Evolutionary conservation across 2,888 invertebrate species (phyloP), one percentile per base, ranked within the genome.

Genomic region (Drymonia ruficornis): DNA sequence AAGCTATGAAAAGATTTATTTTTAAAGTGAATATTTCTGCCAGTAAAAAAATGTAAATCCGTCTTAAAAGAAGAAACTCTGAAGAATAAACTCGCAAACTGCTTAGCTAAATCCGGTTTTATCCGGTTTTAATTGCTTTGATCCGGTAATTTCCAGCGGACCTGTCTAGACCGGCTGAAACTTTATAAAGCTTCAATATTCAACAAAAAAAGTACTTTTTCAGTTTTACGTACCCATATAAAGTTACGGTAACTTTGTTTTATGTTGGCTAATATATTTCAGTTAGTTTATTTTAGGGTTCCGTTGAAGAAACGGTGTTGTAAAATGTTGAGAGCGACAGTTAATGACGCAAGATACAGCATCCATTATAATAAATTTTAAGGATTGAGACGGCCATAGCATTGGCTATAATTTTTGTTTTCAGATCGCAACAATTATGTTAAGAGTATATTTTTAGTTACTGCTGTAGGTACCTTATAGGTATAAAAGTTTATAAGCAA

Each of bases 61-160:
- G 12, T 7, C 43, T 43, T 13, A 43, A 12, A 43, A 23, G n/a
- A n/a, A n/a, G n/a, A 42, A 43, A 19, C 19, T 43, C 0, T 11
- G 19, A 19, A 9, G 19, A 19, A 16, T 16, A 19, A 43, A 43
- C 2, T 7, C 6, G 11, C 12, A 3, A 43, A 43, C 43, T 15
- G 19, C 43, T 43, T 43, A 43, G 6, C 13, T 19, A 19, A 42
- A 19, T 43, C 44, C 59, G 38, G 56, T 47, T 12, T 65, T 57
- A 67, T 67, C 65, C 55, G 57, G 46, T 67, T 67, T 67, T 67
- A 67, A 67, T 67, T 67, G 53, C 67, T 57, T 12, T 51, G 34
- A 56, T 50, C 51, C 59, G 46, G 62, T 62, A 59, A 67, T 66
- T 59, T 61, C 40, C 45, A 55, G 38, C 40, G 52, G 28, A 48